phyloP scores from a whole-genome alignment of 2,797 vertebrate species.

The Lepus oiostolus region DNA sequence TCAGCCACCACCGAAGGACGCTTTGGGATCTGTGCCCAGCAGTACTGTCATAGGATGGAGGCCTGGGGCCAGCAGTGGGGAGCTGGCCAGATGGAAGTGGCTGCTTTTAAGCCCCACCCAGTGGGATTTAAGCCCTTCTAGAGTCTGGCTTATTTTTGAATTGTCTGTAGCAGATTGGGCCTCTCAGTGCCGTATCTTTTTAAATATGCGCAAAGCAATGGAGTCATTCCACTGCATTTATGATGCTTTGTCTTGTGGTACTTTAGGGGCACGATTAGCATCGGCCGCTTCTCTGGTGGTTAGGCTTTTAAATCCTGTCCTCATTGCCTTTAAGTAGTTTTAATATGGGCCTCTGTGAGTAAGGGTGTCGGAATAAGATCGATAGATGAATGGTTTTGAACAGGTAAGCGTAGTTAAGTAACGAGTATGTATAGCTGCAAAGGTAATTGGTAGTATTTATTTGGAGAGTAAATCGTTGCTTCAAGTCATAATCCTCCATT shows the following conservation, averaged over 20 bases:
- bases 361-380: conserved; percentile 20
- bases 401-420: conserved; percentile 78
- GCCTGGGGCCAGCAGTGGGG: neutral
- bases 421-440: conserved; percentile 66
- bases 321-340: conserved; percentile 71
- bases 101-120: conserved; percentile 53
- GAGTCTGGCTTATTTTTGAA: conserved; percentile 71
- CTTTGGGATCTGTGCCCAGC: neutral
- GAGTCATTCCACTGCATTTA: conserved; percentile 68
- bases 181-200: conserved; percentile 70
- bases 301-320: conserved; percentile 69
- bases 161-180: conserved; percentile 77
- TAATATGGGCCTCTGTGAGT: conserved; percentile 49
- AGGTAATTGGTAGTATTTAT: conserved; percentile 83
- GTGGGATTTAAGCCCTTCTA: conserved; percentile 57
- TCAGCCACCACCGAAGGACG: neutral
- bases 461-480: conserved; percentile 80
- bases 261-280: conserved; percentile 65
- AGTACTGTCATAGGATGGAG: neutral
- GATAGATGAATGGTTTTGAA: conserved; percentile 74
- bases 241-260: conserved; percentile 71
- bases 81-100: conserved; percentile 68
- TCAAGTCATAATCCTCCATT: conserved; percentile 84
- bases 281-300: conserved; percentile 24
- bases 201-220: conserved; percentile 75